Conservation (phyloP, 2,797 vertebrate species). For the Silurus aristotelis region DNA sequence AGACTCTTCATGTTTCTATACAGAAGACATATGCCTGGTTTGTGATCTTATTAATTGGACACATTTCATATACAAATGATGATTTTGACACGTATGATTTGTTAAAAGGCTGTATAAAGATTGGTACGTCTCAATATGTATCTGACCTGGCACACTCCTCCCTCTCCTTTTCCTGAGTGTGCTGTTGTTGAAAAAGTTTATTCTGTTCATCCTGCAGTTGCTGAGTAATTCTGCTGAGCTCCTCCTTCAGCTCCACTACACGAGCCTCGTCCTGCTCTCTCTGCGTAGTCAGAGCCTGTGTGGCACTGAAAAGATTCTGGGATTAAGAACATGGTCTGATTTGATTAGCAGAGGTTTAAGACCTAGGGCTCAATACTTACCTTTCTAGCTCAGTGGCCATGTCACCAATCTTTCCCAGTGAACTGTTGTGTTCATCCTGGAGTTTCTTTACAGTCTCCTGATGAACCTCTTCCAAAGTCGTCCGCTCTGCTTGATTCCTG, state of each 20-base stretch:
- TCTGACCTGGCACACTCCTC: conserved; percentile 81
- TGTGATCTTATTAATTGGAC: background rate
- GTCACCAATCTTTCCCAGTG: conserved; percentile 69
- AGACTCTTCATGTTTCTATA: background rate
- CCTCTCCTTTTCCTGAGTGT: conserved; percentile 67
- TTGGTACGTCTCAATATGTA: background rate
- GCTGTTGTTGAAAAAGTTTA: conserved; percentile 55
- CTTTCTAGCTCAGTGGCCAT: conserved; percentile 78
- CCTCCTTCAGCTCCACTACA: conserved; percentile 68
- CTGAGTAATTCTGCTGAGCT: conserved; percentile 68
- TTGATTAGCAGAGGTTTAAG: background rate
- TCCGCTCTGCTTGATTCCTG: conserved; percentile 76
- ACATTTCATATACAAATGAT: background rate
- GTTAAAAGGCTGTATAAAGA: background rate
- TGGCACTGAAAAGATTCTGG: conserved; percentile 70
- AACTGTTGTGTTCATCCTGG: conserved; percentile 69
- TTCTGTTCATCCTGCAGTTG: conserved; percentile 68
- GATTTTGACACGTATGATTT: background rate
- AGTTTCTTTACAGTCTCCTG: conserved; percentile 63
- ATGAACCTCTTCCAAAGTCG: conserved; percentile 66
- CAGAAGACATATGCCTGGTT: background rate
- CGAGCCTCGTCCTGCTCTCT: conserved; percentile 62
- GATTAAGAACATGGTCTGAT: conserved; percentile 1
- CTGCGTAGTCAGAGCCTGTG: conserved; percentile 65
- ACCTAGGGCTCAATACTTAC: conserved; percentile 65